phyloP scores from a whole-genome alignment of 2,113 vertebrate species.

The Phrynosoma platyrhinos region DNA sequence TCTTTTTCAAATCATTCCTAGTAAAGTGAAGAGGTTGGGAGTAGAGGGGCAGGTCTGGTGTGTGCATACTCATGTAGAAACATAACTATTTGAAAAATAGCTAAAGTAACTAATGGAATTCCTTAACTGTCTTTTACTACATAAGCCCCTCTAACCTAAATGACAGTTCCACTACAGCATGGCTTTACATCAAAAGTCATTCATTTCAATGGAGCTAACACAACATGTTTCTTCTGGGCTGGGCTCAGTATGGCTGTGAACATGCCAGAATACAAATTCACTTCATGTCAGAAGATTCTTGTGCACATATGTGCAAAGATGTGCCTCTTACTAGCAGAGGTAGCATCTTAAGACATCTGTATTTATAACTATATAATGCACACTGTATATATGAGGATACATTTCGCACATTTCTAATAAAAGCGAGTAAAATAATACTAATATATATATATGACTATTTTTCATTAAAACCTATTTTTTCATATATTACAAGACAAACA shows the following conservation, averaged over 20 bases:
- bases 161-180: neutral
- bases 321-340: no score
- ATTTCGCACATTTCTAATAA: constrained; percentile 20
- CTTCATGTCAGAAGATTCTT: neutral
- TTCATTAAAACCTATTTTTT: neutral
- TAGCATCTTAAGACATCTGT: no score
- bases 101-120: neutral
- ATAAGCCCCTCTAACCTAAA: neutral
- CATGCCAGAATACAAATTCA: neutral
- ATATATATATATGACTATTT: constrained; percentile 3
- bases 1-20: no score
- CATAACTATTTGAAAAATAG: no score
- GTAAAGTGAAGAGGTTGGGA: no score
- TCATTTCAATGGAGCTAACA: neutral
- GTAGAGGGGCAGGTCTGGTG: no score
- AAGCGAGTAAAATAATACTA: constrained; percentile 27
- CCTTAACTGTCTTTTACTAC: neutral
- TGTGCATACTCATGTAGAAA: no score
- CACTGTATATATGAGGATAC: constrained; percentile 7
- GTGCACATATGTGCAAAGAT: neutral
- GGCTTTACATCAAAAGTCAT: neutral
- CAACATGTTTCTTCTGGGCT: neutral
- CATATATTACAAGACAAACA: constrained; percentile 31
- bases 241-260: neutral
- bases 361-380: neutral